Percentiles rank a stretch among this genome's conserved stretches.
Evolutionary conservation across 2,113 vertebrate species (phyloP).

Genomic region (Ochotona curzoniae): DNA sequence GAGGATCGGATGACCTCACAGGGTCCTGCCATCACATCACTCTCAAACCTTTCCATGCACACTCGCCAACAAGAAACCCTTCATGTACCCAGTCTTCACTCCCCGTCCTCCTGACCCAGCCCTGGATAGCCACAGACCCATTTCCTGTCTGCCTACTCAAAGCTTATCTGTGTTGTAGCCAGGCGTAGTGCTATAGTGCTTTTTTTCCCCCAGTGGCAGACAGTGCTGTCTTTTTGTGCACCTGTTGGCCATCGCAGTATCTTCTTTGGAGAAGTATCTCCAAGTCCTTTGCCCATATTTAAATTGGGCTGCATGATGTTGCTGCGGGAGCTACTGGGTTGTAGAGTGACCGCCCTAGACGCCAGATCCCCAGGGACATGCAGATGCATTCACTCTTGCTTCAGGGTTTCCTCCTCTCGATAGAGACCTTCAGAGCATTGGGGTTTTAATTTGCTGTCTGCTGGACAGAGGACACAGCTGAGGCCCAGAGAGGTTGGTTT

Average conservation of each 20-base stretch:
- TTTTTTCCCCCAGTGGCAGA: not conserved
- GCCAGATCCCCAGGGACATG: not conserved
- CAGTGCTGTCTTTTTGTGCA: not conserved
- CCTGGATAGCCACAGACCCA: not conserved
- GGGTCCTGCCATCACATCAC: not conserved
- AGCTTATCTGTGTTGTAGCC: not conserved
- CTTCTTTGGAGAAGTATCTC: not conserved
- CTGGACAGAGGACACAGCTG: not conserved
- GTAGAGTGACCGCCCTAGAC: not conserved
- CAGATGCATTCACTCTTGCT: not conserved
- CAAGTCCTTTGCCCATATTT: not conserved
- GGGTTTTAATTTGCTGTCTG: not conserved
- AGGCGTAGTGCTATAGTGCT: not conserved
- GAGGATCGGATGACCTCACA: not conserved
- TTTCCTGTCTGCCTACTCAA: not conserved
- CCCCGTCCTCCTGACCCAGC: not conserved
- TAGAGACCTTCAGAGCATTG: not conserved
- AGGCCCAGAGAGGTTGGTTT: not conserved
- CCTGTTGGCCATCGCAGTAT: not conserved
- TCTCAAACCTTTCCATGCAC: not conserved
- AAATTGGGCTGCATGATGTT: not conserved
- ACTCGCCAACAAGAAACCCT: rapidly evolving
- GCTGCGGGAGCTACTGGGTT: not conserved
- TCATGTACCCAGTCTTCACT: rapidly evolving
- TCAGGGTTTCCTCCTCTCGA: not conserved